Conservation (phyloP, 2,888 invertebrate species). For the Spisula solida region DNA sequence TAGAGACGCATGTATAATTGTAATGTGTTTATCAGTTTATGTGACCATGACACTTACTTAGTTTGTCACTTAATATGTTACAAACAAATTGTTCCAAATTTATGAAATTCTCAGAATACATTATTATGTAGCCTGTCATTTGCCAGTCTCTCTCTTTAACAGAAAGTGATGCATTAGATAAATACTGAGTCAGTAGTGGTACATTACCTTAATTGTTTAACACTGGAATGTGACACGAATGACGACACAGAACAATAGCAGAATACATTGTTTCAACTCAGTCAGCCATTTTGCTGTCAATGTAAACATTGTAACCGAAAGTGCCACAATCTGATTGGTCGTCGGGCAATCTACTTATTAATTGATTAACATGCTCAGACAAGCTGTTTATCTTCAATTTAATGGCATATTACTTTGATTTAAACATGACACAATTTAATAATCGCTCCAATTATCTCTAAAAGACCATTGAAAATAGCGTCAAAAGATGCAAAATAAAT, state of each 20-base stretch:
- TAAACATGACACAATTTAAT: not conserved
- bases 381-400: not conserved
- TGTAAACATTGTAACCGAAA: conserved; percentile 52
- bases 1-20: no score
- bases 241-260: no score
- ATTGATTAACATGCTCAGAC: not conserved
- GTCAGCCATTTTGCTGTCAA: conserved; percentile 60
- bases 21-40: no score
- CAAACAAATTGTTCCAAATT: no score
- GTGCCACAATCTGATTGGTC: conserved; percentile 7
- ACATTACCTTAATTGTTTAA: not conserved
- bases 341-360: not conserved
- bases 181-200: not conserved
- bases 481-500: not conserved
- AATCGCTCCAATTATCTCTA: not conserved
- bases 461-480: not conserved
- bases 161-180: no score
- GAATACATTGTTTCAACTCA: not conserved
- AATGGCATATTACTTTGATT: not conserved
- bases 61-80: no score
- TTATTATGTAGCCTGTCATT: no score
- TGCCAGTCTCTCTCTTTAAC: no score
- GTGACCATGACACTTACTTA: no score
- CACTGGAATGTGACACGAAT: no score
- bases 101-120: no score